Percentiles rank a stretch among this genome's conserved stretches.
Evolutionary conservation across 2,888 invertebrate genomes (phyloP).

Genomic region (Aproaerema taeniolella): DNA sequence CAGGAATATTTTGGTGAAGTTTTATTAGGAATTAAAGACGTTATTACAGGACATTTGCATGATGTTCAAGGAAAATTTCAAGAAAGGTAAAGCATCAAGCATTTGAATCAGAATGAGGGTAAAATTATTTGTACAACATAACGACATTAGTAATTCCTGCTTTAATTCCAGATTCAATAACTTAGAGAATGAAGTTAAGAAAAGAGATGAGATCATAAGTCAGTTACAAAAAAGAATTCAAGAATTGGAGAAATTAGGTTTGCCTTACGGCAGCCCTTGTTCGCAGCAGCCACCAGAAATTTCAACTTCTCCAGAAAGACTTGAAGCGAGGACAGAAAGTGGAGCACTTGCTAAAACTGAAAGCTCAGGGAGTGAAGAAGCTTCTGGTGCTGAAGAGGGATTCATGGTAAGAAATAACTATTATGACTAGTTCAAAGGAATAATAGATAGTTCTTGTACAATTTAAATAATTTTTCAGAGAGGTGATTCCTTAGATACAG

Average conservation of each 20-base stretch:
- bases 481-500: constrained; percentile 82
- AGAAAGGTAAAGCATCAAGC: constrained; percentile 62
- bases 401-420: constrained; percentile 58
- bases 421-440: background rate
- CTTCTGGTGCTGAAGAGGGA: constrained; percentile 62
- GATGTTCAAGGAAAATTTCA: constrained; percentile 85
- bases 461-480: constrained; percentile 62
- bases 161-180: constrained; percentile 81
- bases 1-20: constrained; percentile 91
- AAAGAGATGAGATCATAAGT: constrained; percentile 87
- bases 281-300: too few relatives aligned
- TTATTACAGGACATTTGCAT: constrained; percentile 85
- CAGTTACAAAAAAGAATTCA: constrained; percentile 85
- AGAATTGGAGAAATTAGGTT: constrained; percentile 77
- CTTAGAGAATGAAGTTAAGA: constrained; percentile 88
- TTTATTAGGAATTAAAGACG: constrained; percentile 86
- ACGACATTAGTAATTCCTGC: too few relatives aligned
- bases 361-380: constrained; percentile 68
- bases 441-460: too few relatives aligned
- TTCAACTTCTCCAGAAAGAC: too few relatives aligned
- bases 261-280: constrained; percentile 29
- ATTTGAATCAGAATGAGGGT: too few relatives aligned
- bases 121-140: too few relatives aligned
- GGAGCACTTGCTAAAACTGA: constrained; percentile 30
- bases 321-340: constrained; percentile 24